Base-by-base conservation (phyloP, 2,113 vertebrate species). In the Tetrao urogallus region DNA sequence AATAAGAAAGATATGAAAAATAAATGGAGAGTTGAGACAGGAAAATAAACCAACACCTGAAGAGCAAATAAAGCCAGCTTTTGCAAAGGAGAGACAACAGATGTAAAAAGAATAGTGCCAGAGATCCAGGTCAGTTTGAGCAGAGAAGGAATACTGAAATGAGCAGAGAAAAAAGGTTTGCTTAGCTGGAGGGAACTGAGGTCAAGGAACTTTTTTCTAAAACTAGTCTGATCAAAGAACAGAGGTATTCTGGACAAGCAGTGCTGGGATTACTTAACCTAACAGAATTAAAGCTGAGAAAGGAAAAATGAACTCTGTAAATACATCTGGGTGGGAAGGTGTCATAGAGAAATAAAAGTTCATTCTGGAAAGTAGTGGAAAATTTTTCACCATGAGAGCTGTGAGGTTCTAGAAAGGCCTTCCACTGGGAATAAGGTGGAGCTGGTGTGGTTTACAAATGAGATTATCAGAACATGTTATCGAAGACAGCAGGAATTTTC, bases 11-110 rank as follows among this genome's bases (percentile, higher is more conserved):
- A 13, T 1, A 32, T 14, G 79, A 88, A 36, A 77, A 80, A 58
- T 63, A 70, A 78, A 86, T 25, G 11, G 47, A 52, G 28, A 50
- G 1, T 22, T 16, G 36, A 22, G 19, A 78, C 36, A 57, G 92
- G 92, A 82, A n/a, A 56, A 93, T 90, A 64, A 93, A 94, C 21
- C 48, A 90, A 56, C 48, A 50, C 24, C 14, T 79, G 47, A 65
- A 2, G 8, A 84, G 14, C 17, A 82, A 87, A 87, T 47, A 75
- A 80, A 82, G 5, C 21, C 64, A 36, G 1, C 3, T 78, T 89
- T 84, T 91, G 4, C 48, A 91, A 75, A 17, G 5, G 20, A 72
- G 19, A 48, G 21, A 57, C 48, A 57, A 34, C 2, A 60, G 58
- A 12, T 89, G 1, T 61, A 87, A 28, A 79, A 85, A 76, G 17